Percentiles rank a stretch among this genome's conserved stretches.
phyloP scores from a whole-genome alignment of 2,888 invertebrate genomes.

The Epinotia brunnichana region DNA sequence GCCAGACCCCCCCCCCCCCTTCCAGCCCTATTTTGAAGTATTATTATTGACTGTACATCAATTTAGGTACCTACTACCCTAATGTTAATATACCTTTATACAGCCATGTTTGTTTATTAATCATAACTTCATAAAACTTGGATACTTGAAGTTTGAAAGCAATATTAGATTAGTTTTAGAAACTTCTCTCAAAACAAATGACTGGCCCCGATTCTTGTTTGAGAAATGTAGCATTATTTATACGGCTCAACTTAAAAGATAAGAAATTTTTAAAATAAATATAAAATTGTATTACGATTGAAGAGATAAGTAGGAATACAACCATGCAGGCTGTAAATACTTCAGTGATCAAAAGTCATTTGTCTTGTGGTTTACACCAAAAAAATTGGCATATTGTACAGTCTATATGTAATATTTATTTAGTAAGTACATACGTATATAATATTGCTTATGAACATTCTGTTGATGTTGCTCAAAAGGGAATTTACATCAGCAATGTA shows the following conservation, averaged over 20 bases:
- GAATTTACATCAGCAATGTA: too few species aligned
- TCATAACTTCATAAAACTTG: conserved; percentile 12
- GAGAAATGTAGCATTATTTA: neutral
- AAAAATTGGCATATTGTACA: too few species aligned
- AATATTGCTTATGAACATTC: too few species aligned
- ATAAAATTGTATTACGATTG: neutral
- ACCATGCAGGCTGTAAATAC: too few species aligned
- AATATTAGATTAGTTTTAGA: conserved; percentile 26
- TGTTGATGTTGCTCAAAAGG: too few species aligned
- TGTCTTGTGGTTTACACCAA: too few species aligned
- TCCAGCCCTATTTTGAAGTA: too few species aligned
- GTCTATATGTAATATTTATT: too few species aligned
- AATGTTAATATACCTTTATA: neutral
- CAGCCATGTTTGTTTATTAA: neutral
- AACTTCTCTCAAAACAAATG: conserved; percentile 21
- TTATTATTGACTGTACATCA: neutral
- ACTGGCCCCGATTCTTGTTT: neutral
- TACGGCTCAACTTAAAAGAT: neutral
- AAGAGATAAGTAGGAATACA: too few species aligned
- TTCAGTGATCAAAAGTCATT: too few species aligned
- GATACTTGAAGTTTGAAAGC: conserved; percentile 2
- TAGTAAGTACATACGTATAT: too few species aligned
- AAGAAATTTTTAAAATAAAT: neutral
- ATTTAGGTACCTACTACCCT: neutral
- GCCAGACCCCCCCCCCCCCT: too few species aligned